Base-by-base conservation (phyloP, 53 echinoderm and acorn worm genomes). In the Henricia sp. region DNA sequence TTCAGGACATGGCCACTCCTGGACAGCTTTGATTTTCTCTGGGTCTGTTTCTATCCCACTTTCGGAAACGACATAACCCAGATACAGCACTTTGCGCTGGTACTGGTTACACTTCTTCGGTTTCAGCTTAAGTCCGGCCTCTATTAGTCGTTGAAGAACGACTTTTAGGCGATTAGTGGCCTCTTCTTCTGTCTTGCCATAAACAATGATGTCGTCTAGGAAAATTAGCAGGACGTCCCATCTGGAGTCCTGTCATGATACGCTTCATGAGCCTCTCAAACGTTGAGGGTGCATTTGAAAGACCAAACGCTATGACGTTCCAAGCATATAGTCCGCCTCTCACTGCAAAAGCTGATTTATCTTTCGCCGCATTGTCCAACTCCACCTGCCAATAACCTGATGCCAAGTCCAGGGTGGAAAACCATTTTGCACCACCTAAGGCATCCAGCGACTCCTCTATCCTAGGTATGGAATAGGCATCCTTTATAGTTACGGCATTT, bases 301-400 rank as follows among this genome's bases (percentile, higher is more conserved):
- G 67, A 1, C 93, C 88, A 50, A 93, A 93, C 0, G 90, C 82
- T 85, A 93, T 85, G 13, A 90, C 90, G 13, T 67, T 90, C 84
- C 88, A 88, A 11, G 54, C 28, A 26, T 90, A 93, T 2, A 90
- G 60, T 1, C 93, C 93, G n/a, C 82, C 58, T 0, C 84, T 65
- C 26, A 84, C 87, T 0, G 85, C 58, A 25, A 88, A 93, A n/a
- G 93, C 71, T 0, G 88, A 54, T 52, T 93, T 90, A 1, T 90
- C 58, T 35, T 85, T 69, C 2, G 88, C 93, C 3, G 62, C 68
- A 14, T 78, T 65, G 19, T 88, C 88, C 2, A 93, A 41, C 13
- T 62, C 84, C 12, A 93, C 88, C 30, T 93, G 87, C 90, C 90
- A 93, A 37, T 93, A 93, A 3, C 93, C 88, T 1, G 88, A 63